Percentiles rank a stretch among this genome's conserved stretches.
Evolutionary conservation across 2,888 invertebrate genomes (phyloP).

Genomic region (Cheiracanthium punctorium): DNA sequence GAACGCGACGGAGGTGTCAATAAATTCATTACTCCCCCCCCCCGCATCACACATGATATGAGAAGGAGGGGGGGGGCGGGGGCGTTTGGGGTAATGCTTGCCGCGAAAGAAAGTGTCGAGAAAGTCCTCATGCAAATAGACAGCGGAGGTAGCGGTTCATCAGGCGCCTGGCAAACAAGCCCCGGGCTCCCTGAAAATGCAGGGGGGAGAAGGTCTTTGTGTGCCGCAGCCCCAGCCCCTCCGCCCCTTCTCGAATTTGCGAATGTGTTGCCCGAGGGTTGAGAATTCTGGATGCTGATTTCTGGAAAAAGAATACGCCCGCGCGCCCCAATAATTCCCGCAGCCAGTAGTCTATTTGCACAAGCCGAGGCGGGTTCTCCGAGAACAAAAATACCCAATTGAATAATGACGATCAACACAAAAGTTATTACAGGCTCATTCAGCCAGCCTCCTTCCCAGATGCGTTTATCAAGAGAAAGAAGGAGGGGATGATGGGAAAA

Average conservation of each 20-base stretch:
- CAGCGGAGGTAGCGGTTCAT: constrained; percentile 24
- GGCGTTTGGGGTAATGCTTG: constrained; percentile 29
- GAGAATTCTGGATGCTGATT: constrained; percentile 48
- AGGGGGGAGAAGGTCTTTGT: constrained; percentile 21
- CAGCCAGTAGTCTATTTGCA: constrained; percentile 63
- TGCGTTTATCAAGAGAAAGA: not conserved
- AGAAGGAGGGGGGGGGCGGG: not conserved
- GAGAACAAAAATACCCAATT: constrained; percentile 61
- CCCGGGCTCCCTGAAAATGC: constrained; percentile 14
- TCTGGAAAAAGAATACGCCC: constrained; percentile 60
- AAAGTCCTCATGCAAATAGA: constrained; percentile 52
- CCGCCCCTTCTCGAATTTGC: constrained; percentile 21
- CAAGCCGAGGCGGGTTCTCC: constrained; percentile 20
- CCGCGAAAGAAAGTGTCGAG: constrained; percentile 28
- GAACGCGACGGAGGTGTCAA: not conserved
- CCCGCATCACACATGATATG: not conserved
- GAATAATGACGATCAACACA: constrained; percentile 65
- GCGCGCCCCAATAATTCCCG: constrained; percentile 32
- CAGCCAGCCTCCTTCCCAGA: constrained; percentile 24
- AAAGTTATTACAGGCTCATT: constrained; percentile 60
- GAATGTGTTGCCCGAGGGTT: constrained; percentile 30
- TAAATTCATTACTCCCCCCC: constrained; percentile 56
- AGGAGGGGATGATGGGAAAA: not conserved
- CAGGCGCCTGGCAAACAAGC: constrained; percentile 48
- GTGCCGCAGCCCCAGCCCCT: not conserved